Percentiles rank a stretch among this genome's conserved stretches.
Conservation (phyloP, 2,888 invertebrate species). For the Thumatha senex region DNA sequence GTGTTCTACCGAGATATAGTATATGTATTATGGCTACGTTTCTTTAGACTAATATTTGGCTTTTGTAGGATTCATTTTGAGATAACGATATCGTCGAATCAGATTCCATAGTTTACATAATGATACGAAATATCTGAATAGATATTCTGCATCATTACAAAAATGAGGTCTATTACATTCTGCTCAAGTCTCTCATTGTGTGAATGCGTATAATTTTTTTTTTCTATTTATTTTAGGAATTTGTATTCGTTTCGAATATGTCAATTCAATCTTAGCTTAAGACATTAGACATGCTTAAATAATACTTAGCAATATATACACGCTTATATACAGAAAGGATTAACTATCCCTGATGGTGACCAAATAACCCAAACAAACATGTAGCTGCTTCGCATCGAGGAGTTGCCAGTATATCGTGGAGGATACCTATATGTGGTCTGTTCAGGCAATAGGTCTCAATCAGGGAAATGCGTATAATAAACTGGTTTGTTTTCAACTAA, state of each 20-base stretch:
- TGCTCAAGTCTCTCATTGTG: neutral
- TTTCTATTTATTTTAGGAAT: too few species aligned
- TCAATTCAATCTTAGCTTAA: too few species aligned
- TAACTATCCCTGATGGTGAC: too few species aligned
- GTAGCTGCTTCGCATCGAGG: too few species aligned
- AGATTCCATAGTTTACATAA: neutral
- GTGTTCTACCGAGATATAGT: slow-evolving; percentile 25
- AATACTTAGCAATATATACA: too few species aligned
- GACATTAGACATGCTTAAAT: too few species aligned
- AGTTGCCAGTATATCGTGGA: too few species aligned
- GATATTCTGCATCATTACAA: slow-evolving; percentile 7
- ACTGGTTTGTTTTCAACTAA: neutral
- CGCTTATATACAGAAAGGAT: too few species aligned
- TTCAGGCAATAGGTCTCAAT: too few species aligned
- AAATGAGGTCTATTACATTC: slow-evolving; percentile 6
- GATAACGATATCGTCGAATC: neutral
- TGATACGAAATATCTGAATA: neutral
- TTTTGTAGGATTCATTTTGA: slow-evolving; percentile 6
- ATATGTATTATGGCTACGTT: slow-evolving; percentile 11
- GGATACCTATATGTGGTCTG: too few species aligned
- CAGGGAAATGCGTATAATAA: neutral
- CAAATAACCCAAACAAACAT: too few species aligned
- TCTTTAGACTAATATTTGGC: slow-evolving; percentile 11
- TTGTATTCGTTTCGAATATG: too few species aligned
- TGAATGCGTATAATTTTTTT: neutral